These are phyloP conservation scores for Atherinomorus stipes DNA, from an alignment of 2,113 vertebrate species.

Conservation along the genomic window DNA sequence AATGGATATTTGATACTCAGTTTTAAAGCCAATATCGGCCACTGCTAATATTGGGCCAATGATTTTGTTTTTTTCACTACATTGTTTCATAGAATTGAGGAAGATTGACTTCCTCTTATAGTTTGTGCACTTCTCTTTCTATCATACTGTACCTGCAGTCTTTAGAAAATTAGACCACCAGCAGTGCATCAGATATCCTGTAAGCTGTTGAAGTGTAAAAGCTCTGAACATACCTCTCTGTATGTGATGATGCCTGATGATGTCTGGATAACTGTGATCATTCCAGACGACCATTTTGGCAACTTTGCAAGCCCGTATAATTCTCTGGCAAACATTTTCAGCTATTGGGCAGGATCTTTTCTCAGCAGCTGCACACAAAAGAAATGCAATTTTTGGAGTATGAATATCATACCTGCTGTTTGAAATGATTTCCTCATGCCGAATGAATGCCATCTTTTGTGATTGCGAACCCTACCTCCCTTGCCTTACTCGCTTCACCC, in stretches of 20 bases:
- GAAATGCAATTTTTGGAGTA: slow-evolving; percentile 58
- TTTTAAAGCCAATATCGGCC: no score
- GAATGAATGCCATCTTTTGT: slow-evolving; percentile 62
- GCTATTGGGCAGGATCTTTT: slow-evolving; percentile 53
- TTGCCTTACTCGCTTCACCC: slow-evolving; percentile 10
- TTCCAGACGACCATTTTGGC: slow-evolving; percentile 44
- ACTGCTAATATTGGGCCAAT: no score
- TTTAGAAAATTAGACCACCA: background rate
- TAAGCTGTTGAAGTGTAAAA: slow-evolving; percentile 2
- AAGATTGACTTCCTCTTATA: slow-evolving; percentile 19
- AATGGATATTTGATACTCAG: no score
- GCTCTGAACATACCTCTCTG: background rate
- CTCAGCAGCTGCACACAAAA: slow-evolving; percentile 47
- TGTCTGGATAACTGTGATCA: slow-evolving; percentile 54
- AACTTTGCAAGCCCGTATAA: slow-evolving; percentile 51
- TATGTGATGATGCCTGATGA: slow-evolving; percentile 14
- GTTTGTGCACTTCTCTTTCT: slow-evolving; percentile 23
- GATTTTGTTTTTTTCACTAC: background rate
- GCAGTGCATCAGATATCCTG: slow-evolving; percentile 18
- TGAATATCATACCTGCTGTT: slow-evolving; percentile 64
- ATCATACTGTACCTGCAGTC: background rate
- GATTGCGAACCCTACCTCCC: slow-evolving; percentile 45
- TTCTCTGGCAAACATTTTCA: slow-evolving; percentile 39
- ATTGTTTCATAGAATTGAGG: background rate
- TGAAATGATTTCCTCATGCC: slow-evolving; percentile 60